A percentile compares a stretch with the other conserved stretches of the same genome.
phyloP scores from a whole-genome alignment of 2,888 invertebrate genomes.

The Ypsolopha sequella region DNA sequence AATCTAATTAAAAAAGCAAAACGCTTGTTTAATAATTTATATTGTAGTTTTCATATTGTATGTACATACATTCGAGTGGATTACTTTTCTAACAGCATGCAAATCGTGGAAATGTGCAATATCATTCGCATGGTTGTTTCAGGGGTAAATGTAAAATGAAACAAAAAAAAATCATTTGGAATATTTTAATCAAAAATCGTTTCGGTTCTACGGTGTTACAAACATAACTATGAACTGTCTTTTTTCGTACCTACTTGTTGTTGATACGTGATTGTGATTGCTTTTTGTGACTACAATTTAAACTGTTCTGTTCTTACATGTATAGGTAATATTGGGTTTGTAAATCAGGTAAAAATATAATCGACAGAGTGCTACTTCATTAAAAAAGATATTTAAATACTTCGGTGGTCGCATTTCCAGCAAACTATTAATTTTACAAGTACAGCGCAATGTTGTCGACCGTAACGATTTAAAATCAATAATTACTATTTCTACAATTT shows the following conservation, averaged over 20 bases:
- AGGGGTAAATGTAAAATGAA: not conserved
- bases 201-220: constrained; percentile 1
- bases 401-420: constrained; percentile 13
- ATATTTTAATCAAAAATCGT: constrained; percentile 48
- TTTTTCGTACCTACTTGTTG: not conserved
- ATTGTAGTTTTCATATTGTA: no score
- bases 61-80: no score
- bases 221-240: not conserved
- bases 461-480: constrained; percentile 34
- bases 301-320: no score
- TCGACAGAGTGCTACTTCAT: not conserved
- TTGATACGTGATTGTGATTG: no score
- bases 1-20: no score
- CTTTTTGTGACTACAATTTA: no score
- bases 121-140: not conserved
- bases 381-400: not conserved
- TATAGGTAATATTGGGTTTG: not conserved
- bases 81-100: no score
- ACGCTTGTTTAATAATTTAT: no score
- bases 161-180: constrained; percentile 32
- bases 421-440: constrained; percentile 10
- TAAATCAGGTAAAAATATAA: not conserved
- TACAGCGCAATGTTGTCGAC: constrained; percentile 18
- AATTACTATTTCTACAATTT: constrained; percentile 56
- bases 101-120: no score